phyloP scores from a whole-genome alignment of 2,797 vertebrate species.

The Merluccius polli region DNA sequence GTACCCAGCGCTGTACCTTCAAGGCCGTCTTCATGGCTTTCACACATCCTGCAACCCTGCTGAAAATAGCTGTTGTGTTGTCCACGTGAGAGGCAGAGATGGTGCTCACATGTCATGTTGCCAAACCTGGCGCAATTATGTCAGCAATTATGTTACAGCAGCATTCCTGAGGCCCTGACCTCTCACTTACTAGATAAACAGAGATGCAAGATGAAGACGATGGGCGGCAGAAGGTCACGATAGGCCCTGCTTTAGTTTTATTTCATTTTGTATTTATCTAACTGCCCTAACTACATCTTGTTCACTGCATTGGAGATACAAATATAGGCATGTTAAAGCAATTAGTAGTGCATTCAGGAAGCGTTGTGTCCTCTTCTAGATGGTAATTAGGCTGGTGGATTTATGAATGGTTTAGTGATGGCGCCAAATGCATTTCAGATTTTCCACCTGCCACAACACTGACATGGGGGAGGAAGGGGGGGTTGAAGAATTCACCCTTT shows the following conservation, averaged over 20 bases:
- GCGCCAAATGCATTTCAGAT: not conserved
- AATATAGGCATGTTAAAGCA: too few species aligned
- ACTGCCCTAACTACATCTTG: not conserved
- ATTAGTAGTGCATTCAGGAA: too few species aligned
- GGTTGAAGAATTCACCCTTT: not conserved
- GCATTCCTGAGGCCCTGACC: not conserved
- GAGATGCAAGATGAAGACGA: not conserved
- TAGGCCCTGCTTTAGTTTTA: not conserved
- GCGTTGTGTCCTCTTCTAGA: not conserved
- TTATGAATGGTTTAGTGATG: not conserved
- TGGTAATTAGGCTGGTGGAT: not conserved
- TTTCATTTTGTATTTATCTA: not conserved
- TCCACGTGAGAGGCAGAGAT: not conserved
- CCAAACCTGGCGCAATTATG: not conserved
- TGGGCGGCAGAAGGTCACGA: too few species aligned
- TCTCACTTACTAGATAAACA: not conserved
- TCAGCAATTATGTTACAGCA: too few species aligned
- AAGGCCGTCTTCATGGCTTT: not conserved
- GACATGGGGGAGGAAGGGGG: not conserved
- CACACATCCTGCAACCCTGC: not conserved
- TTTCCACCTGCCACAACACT: not conserved
- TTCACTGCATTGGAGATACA: not conserved
- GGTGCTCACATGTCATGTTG: not conserved
- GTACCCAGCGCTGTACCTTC: not conserved
- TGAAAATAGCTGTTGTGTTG: not conserved